These are phyloP conservation scores for Drosophila aldrichi DNA, from an alignment of 2,888 invertebrate species.

Conservation along the genomic window DNA sequence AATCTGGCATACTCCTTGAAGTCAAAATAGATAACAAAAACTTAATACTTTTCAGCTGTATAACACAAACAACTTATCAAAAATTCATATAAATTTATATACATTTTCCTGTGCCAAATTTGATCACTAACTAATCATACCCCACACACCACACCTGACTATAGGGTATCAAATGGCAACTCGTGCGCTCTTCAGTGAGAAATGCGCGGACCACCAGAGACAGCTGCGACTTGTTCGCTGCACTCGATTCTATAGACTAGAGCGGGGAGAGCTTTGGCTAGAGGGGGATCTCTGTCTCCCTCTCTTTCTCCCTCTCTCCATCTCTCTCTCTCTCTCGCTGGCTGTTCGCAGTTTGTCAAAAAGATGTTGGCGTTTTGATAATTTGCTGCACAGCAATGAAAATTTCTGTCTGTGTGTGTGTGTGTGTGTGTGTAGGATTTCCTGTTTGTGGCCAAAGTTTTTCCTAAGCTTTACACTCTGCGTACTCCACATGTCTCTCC, in stretches of 20 bases:
- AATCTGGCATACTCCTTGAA: not conserved
- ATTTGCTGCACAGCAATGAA: slow-evolving; percentile 66
- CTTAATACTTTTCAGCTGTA: too few species aligned
- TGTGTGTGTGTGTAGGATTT: slow-evolving; percentile 74
- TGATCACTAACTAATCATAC: not conserved
- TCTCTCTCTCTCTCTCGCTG: not conserved
- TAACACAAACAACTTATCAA: too few species aligned
- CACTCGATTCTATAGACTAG: slow-evolving; percentile 15
- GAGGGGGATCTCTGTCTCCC: not conserved
- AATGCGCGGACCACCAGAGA: slow-evolving; percentile 69
- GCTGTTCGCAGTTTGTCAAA: slow-evolving; percentile 76
- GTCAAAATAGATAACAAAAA: too few species aligned
- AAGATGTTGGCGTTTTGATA: slow-evolving; percentile 81
- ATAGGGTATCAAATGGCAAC: slow-evolving; percentile 52
- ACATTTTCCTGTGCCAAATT: not conserved
- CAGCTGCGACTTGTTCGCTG: slow-evolving; percentile 47
- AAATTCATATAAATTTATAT: too few species aligned
- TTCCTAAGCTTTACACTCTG: slow-evolving; percentile 38
- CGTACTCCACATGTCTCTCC: slow-evolving; percentile 36
- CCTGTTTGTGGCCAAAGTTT: slow-evolving; percentile 67
- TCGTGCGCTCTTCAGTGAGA: slow-evolving; percentile 60
- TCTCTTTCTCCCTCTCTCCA: too few species aligned
- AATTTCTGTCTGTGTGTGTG: slow-evolving; percentile 14
- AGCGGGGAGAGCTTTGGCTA: slow-evolving; percentile 9
- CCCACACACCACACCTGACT: not conserved